Conservation (phyloP, 2,113 vertebrate genomes). For the Holacanthus passer region DNA sequence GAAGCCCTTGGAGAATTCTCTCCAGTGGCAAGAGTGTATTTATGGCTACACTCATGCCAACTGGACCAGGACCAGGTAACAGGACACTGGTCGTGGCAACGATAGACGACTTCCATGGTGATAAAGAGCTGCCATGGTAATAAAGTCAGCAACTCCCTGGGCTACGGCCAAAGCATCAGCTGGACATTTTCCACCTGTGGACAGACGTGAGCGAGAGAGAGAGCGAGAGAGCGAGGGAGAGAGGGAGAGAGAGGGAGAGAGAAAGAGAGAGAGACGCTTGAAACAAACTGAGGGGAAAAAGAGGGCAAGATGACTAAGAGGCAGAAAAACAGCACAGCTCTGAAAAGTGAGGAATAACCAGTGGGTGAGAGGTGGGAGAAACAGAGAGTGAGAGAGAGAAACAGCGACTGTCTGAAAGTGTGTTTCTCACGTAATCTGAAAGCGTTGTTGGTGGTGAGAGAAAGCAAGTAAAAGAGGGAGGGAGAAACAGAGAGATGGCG, state of each 20-base stretch:
- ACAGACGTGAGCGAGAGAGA: conserved; percentile 28
- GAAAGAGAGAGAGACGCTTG: not conserved
- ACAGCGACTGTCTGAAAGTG: conserved; percentile 17
- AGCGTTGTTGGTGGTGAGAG: conserved; percentile 29
- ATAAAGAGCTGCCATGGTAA: conserved; percentile 50
- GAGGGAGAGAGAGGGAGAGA: conserved; percentile 1
- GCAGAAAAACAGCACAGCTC: conserved; percentile 6
- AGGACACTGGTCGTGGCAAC: conserved; percentile 4
- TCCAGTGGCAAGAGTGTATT: conserved; percentile 5
- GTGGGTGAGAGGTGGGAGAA: conserved; percentile 4
- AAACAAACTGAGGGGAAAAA: not conserved
- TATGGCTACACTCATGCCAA: conserved; percentile 19
- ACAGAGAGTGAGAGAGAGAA: not conserved
- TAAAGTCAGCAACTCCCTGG: conserved; percentile 50
- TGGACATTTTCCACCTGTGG: conserved; percentile 58
- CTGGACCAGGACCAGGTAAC: conserved; percentile 45
- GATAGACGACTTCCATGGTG: conserved; percentile 24
- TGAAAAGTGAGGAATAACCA: conserved; percentile 6
- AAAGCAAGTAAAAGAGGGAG: conserved; percentile 17
- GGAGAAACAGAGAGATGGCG: not conserved
- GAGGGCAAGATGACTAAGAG: conserved; percentile 24
- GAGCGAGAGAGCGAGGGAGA: not conserved
- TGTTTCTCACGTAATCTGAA: conserved; percentile 33
- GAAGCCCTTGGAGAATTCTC: conserved; percentile 4
- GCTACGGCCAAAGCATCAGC: conserved; percentile 40